A percentile compares a stretch with the other conserved stretches of the same genome.
Conservation (phyloP, 2,113 vertebrate genomes). For the Lagopus leucura region DNA sequence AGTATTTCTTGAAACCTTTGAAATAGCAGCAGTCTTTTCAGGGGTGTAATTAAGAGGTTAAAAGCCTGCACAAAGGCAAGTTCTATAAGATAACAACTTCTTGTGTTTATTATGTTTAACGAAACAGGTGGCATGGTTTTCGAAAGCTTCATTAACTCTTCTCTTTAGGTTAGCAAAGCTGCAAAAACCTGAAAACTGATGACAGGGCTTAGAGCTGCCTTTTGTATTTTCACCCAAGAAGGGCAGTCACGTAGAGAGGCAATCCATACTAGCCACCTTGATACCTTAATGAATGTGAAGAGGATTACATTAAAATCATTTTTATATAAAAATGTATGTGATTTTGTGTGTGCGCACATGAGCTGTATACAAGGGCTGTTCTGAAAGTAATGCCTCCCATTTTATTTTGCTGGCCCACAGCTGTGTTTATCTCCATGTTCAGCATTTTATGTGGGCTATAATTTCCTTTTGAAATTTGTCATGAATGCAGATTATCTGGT, state of each 20-base stretch:
- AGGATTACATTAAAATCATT: not conserved
- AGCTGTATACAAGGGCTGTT: not conserved
- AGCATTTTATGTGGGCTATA: not conserved
- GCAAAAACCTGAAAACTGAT: not conserved
- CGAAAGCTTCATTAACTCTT: slow-evolving; percentile 29
- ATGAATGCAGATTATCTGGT: not conserved
- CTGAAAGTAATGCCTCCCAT: not conserved
- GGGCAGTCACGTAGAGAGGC: not conserved
- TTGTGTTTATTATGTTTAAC: slow-evolving; percentile 31
- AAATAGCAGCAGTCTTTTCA: slow-evolving; percentile 53
- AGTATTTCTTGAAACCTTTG: slow-evolving; percentile 67
- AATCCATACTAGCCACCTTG: not conserved
- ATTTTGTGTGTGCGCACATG: not conserved
- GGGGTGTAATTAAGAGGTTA: slow-evolving; percentile 59
- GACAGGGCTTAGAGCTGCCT: not conserved
- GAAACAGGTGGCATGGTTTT: slow-evolving; percentile 32
- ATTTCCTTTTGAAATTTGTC: not conserved
- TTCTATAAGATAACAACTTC: slow-evolving; percentile 32
- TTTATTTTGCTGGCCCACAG: not conserved
- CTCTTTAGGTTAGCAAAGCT: not conserved
- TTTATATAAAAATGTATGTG: not conserved
- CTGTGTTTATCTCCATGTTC: not conserved
- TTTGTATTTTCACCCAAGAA: not conserved
- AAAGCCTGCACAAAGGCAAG: slow-evolving; percentile 52
- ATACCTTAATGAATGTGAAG: not conserved